Conservation (phyloP, 2,888 invertebrate genomes). For the Girardia tigrina region DNA sequence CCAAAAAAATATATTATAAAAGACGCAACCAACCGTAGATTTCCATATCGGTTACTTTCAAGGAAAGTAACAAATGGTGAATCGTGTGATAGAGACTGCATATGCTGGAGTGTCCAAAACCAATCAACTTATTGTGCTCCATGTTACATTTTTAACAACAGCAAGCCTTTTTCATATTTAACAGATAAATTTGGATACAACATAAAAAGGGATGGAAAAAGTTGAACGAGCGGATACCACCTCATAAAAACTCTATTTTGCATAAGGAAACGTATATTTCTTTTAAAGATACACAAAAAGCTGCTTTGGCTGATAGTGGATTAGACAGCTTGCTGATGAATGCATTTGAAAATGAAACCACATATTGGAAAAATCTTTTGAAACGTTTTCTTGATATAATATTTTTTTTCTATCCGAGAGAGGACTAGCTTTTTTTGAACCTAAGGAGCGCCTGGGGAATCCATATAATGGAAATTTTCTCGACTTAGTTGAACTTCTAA, state of each 20-base stretch:
- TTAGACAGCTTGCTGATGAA: neutral
- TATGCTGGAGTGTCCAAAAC: constrained; percentile 15
- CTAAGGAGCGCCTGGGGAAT: constrained; percentile 16
- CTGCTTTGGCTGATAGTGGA: neutral
- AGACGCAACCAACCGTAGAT: neutral
- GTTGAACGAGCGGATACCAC: neutral
- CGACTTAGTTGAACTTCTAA: constrained; percentile 1
- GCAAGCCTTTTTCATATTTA: neutral
- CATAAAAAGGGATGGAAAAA: neutral
- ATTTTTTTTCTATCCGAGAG: constrained; percentile 18
- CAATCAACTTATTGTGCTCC: constrained; percentile 7
- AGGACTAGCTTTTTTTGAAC: neutral
- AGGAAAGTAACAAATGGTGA: neutral
- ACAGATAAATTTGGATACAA: neutral
- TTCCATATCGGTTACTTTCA: constrained; percentile 8
- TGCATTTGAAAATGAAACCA: neutral
- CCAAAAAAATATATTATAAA: neutral
- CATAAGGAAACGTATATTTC: neutral
- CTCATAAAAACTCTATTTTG: neutral
- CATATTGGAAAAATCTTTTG: constrained; percentile 11
- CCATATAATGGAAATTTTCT: neutral
- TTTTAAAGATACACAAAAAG: no score
- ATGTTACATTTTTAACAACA: constrained; percentile 13
- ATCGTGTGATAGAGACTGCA: neutral
- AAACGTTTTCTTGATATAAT: neutral